phyloP scores from a whole-genome alignment of 2,888 invertebrate genomes.

The Idaea straminata region DNA sequence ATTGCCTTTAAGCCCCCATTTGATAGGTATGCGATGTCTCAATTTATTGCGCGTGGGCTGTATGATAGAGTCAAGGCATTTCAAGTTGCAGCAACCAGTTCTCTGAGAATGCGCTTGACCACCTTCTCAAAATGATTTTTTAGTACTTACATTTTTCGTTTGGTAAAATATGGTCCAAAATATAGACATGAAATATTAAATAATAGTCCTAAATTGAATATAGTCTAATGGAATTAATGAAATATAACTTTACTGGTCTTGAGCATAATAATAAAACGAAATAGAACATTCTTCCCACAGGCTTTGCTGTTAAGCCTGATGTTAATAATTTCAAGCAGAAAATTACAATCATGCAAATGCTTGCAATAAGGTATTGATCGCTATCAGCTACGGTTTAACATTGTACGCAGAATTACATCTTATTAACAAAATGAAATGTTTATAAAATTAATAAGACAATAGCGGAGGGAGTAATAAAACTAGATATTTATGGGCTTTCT shows the following conservation, averaged over 20 bases:
- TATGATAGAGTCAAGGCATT: constrained; percentile 15
- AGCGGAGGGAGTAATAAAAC: background rate
- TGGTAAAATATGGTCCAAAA: constrained; percentile 6
- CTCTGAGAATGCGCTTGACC: constrained; percentile 22
- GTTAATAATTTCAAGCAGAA: background rate
- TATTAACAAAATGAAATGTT: background rate
- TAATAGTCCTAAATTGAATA: background rate
- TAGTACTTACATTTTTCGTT: constrained; percentile 17
- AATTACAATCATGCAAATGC: background rate
- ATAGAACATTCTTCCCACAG: background rate
- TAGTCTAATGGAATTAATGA: background rate
- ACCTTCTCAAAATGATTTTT: constrained; percentile 10
- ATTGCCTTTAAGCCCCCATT: constrained; percentile 30
- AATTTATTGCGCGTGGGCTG: constrained; percentile 39
- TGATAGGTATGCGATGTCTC: constrained; percentile 39
- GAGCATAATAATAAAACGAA: background rate
- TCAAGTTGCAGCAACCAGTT: constrained; percentile 24
- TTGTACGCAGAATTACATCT: background rate
- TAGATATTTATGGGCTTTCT: background rate
- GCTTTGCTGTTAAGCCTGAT: background rate
- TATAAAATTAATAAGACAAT: constrained; percentile 1
- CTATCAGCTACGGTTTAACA: background rate
- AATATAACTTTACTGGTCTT: background rate
- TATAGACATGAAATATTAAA: background rate
- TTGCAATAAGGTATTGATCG: background rate